Conservation (phyloP, 2,888 invertebrate species). For the Drosophila sordidula region DNA sequence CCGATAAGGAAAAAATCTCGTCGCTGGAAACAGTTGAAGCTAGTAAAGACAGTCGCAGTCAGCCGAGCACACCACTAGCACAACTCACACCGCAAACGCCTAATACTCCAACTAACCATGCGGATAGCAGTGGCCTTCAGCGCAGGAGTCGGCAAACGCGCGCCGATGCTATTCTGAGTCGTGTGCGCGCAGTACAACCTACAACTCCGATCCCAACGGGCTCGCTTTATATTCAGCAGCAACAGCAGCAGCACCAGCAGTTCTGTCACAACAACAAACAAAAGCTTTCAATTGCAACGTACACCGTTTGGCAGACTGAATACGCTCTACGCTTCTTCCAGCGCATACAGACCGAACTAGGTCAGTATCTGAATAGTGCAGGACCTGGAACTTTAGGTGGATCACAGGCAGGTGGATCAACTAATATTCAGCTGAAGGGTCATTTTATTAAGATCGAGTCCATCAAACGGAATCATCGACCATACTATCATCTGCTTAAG, state of each 20-base stretch:
- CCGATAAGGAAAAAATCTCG: conserved; percentile 75
- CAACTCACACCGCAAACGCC: conserved; percentile 66
- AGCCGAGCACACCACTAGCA: conserved; percentile 57
- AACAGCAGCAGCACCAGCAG: conserved; percentile 40
- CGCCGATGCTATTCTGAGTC: conserved; percentile 93
- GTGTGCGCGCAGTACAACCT: conserved; percentile 86
- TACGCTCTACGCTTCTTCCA: conserved; percentile 89
- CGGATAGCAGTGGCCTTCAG: conserved; percentile 47
- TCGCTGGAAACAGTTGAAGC: conserved; percentile 3
- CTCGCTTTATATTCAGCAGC: conserved; percentile 11
- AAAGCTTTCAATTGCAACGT: conserved; percentile 62
- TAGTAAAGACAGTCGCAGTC: conserved; percentile 46
- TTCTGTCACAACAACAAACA: conserved; percentile 29
- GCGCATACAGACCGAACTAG: conserved; percentile 86
- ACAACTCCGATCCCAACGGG: conserved; percentile 10
- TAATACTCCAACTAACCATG: conserved; percentile 38
- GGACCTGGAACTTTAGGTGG: conserved; percentile 14
- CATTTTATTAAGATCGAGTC: conserved; percentile 90
- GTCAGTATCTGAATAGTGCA: conserved; percentile 68
- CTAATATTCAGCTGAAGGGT: conserved; percentile 86
- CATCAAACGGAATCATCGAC: conserved; percentile 81
- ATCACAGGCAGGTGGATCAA: conserved; percentile 4
- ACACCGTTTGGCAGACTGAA: conserved; percentile 86
- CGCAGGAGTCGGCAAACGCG: conserved; percentile 85
- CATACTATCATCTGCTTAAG: conserved; percentile 83